Conservation (phyloP, 2,888 invertebrate species). For the Pseudanteris insignis region DNA sequence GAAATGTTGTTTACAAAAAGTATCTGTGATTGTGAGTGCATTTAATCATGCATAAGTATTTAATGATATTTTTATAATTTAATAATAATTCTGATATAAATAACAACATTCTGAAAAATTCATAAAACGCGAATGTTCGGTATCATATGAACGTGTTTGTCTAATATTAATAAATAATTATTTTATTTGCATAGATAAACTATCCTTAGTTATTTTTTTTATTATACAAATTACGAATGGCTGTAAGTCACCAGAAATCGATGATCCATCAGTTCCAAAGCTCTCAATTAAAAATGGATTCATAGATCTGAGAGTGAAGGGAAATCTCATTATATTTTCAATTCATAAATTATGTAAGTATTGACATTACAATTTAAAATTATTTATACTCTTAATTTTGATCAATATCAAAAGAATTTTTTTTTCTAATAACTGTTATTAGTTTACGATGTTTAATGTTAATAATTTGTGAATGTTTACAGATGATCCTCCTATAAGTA, state of each 20-base stretch:
- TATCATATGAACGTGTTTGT: no score
- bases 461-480: no score
- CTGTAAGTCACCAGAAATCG: conserved; percentile 1
- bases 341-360: conserved; percentile 50
- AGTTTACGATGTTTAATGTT: no score
- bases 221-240: conserved; percentile 1
- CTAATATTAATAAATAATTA: background rate
- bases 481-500: no score
- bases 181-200: background rate
- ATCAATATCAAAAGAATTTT: no score
- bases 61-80: no score
- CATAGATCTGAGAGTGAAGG: conserved; percentile 39
- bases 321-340: conserved; percentile 38
- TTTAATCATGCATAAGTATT: no score
- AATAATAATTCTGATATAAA: no score
- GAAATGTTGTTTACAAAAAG: conserved; percentile 6
- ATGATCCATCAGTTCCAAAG: conserved; percentile 4
- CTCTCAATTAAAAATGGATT: conserved; percentile 47
- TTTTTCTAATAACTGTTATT: no score
- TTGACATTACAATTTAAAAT: background rate
- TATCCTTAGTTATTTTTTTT: background rate
- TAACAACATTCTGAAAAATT: no score
- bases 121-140: no score
- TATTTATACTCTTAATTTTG: no score
- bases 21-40: conserved; percentile 5